These are phyloP conservation scores for Camponotus floridanus DNA, from an alignment of 1,140 invertebrate genomes.

Conservation along the genomic window DNA sequence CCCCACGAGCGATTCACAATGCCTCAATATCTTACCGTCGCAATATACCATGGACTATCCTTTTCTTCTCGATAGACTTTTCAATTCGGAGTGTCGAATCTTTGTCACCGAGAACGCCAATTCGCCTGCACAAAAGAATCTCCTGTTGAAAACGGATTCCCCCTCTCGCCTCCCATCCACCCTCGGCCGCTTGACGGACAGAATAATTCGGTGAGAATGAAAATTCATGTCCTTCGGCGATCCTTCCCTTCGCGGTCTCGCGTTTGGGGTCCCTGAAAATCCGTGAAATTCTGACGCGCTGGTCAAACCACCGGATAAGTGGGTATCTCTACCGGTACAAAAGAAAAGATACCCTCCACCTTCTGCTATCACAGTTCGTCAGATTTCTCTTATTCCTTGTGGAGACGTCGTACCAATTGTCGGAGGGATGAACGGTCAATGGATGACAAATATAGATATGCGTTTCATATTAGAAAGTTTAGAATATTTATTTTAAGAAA, in stretches of 20 bases:
- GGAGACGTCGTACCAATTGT: slow-evolving; percentile 53
- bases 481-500: not conserved
- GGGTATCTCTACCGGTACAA: slow-evolving; percentile 64
- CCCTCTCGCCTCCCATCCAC: not conserved
- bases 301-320: slow-evolving; percentile 69
- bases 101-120: slow-evolving; percentile 68
- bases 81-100: slow-evolving; percentile 71
- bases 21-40: slow-evolving; percentile 69
- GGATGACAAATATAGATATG: slow-evolving; percentile 45
- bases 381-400: slow-evolving; percentile 47
- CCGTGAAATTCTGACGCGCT: slow-evolving; percentile 48
- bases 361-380: slow-evolving; percentile 59
- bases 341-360: slow-evolving; percentile 62
- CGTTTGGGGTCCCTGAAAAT: slow-evolving; percentile 37
- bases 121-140: slow-evolving; percentile 72
- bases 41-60: slow-evolving; percentile 67
- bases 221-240: slow-evolving; percentile 74
- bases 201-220: slow-evolving; percentile 79
- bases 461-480: not conserved
- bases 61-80: slow-evolving; percentile 71
- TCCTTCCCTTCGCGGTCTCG: slow-evolving; percentile 24
- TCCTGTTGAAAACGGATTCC: slow-evolving; percentile 69
- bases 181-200: slow-evolving; percentile 66
- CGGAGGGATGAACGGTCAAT: slow-evolving; percentile 62
- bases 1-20: slow-evolving; percentile 68